phyloP scores from a whole-genome alignment of 2,113 vertebrate genomes.

The Elgaria multicarinata region DNA sequence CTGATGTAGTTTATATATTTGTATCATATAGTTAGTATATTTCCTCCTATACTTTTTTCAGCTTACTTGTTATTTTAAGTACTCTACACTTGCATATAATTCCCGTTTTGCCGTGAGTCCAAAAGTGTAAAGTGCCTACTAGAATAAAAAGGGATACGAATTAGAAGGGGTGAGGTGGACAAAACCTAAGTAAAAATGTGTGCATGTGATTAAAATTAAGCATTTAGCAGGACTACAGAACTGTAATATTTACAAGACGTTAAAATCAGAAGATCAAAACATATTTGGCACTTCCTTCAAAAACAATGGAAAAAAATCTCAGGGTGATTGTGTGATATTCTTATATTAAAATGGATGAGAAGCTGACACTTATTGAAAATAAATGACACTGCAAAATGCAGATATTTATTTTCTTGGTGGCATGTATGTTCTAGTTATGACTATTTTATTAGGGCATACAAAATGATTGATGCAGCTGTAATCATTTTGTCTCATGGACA shows the following conservation, averaged over 20 bases:
- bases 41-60: neutral
- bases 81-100: neutral
- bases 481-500: slow-evolving; percentile 51
- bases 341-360: slow-evolving; percentile 34
- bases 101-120: neutral
- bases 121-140: neutral
- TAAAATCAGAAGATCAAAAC: slow-evolving; percentile 17
- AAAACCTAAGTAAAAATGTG: neutral
- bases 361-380: slow-evolving; percentile 45
- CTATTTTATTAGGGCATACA: slow-evolving; percentile 30
- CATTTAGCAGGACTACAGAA: neutral
- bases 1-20: neutral
- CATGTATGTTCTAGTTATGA: slow-evolving; percentile 42
- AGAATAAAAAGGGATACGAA: neutral
- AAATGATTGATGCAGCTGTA: slow-evolving; percentile 36
- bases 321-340: slow-evolving; percentile 9
- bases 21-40: neutral
- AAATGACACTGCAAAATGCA: slow-evolving; percentile 35
- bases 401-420: slow-evolving; percentile 36
- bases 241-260: neutral
- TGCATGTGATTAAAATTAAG: slow-evolving; percentile 9
- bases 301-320: slow-evolving; percentile 44
- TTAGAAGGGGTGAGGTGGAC: neutral
- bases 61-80: neutral
- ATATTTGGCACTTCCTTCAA: slow-evolving; percentile 25